These are phyloP conservation scores for Poecilobothrus nobilitatus DNA, from an alignment of 2,888 invertebrate species.

Conservation along the genomic window DNA sequence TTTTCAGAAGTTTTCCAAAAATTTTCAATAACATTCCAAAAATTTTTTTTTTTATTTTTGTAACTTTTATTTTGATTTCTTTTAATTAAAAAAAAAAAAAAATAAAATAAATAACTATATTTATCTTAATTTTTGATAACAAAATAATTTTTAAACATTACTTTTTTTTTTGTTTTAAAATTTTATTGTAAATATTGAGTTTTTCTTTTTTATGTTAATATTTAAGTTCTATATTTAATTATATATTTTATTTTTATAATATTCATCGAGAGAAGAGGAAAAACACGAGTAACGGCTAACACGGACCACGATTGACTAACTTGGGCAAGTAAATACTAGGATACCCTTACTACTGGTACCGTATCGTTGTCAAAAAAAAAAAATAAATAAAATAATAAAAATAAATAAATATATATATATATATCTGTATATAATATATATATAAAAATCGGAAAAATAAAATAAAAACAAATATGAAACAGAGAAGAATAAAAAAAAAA, in stretches of 20 bases:
- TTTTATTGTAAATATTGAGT: conserved; percentile 22
- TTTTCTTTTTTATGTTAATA: conserved; percentile 7
- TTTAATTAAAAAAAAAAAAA: no score
- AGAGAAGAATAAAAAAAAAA: conserved; percentile 17
- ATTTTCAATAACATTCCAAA: not conserved
- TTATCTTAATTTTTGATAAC: not conserved
- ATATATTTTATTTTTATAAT: conserved; percentile 17
- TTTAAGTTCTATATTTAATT: conserved; percentile 16
- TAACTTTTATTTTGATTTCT: not conserved
- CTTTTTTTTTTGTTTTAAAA: conserved; percentile 24
- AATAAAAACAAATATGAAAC: conserved; percentile 7
- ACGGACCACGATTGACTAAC: conserved; percentile 46
- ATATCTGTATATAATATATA: no score
- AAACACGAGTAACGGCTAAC: conserved; percentile 44
- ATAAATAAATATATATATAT: conserved; percentile 16
- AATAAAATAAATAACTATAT: not conserved
- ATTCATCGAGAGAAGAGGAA: conserved; percentile 24
- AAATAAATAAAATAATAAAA: conserved; percentile 26
- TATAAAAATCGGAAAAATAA: conserved; percentile 9
- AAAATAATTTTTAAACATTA: not conserved
- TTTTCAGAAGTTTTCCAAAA: conserved; percentile 4
- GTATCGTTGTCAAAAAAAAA: conserved; percentile 18
- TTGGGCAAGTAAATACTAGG: conserved; percentile 40
- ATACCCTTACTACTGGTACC: conserved; percentile 26
- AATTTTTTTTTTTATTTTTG: not conserved